These are phyloP conservation scores for Scaptomyza cyrtandrae DNA, from an alignment of 2,888 invertebrate species.

Conservation along the genomic window DNA sequence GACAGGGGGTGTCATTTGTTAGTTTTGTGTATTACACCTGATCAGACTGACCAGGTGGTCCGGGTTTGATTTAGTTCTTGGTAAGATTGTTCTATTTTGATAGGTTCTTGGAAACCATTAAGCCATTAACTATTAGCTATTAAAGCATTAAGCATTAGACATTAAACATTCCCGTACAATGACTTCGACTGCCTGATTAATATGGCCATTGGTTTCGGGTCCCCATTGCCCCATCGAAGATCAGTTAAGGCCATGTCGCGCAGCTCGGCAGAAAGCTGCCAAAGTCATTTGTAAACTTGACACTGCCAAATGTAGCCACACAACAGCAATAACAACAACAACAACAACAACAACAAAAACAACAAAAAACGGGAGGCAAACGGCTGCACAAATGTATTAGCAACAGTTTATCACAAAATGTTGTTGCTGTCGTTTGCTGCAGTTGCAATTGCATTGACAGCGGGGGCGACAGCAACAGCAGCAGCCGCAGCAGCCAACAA, in stretches of 20 bases:
- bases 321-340: conserved; percentile 30
- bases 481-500: conserved; percentile 42
- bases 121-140: conserved; percentile 32
- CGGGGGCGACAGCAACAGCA: conserved; percentile 62
- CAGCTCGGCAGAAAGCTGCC: conserved; percentile 41
- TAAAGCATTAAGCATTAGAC: conserved; percentile 39
- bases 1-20: conserved; percentile 67
- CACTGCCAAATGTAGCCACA: conserved; percentile 68
- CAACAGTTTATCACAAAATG: conserved; percentile 76
- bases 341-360: conserved; percentile 31
- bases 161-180: conserved; percentile 59
- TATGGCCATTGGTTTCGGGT: conserved; percentile 39
- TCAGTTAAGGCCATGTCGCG: conserved; percentile 65
- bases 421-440: conserved; percentile 40
- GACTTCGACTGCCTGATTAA: conserved; percentile 70
- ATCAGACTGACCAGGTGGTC: conserved; percentile 63
- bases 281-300: conserved; percentile 75
- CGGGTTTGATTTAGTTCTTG: conserved; percentile 41
- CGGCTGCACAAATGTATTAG: conserved; percentile 74
- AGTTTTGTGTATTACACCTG: conserved; percentile 45
- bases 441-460: conserved; percentile 62
- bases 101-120: conserved; percentile 74
- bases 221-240: conserved; percentile 30
- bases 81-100: conserved; percentile 79
- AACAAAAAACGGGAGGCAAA: conserved; percentile 28